Conservation (phyloP, 2,797 vertebrate species). For the Danio tinwini region DNA sequence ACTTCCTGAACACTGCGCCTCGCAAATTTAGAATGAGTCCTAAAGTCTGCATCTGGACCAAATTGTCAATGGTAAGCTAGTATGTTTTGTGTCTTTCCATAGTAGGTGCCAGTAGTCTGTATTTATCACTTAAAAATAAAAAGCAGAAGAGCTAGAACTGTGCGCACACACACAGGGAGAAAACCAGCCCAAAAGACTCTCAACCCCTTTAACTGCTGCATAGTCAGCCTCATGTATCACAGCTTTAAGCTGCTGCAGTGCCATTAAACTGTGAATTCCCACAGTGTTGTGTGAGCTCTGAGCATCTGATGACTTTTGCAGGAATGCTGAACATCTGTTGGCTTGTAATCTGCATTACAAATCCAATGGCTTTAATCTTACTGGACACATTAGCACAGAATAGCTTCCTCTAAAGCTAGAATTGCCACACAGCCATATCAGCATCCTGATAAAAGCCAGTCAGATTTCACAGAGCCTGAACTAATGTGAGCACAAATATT, state of each 20-base stretch:
- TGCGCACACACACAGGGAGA: background rate
- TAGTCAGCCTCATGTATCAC: background rate
- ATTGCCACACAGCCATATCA: conserved; percentile 23
- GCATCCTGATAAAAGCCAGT: conserved; percentile 14
- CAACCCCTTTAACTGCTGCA: background rate
- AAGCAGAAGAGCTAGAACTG: background rate
- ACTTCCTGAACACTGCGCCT: too few species aligned
- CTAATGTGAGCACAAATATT: background rate
- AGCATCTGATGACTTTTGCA: conserved; percentile 50
- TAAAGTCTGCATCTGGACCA: background rate
- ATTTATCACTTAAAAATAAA: background rate
- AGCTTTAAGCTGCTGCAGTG: background rate
- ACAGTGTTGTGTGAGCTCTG: conserved; percentile 47
- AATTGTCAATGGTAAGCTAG: background rate
- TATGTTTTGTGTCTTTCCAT: background rate
- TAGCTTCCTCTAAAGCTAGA: conserved; percentile 18
- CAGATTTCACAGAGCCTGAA: background rate
- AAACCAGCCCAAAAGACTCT: background rate
- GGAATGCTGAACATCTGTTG: conserved; percentile 56
- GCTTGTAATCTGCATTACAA: conserved; percentile 51
- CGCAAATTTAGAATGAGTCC: too few species aligned
- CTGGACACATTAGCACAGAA: conserved; percentile 40
- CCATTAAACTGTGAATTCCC: conserved; percentile 58
- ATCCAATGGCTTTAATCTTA: conserved; percentile 53
- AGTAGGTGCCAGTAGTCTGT: background rate